Base-by-base conservation (phyloP, 1,140 invertebrate species). In the Spodoptera litura region DNA sequence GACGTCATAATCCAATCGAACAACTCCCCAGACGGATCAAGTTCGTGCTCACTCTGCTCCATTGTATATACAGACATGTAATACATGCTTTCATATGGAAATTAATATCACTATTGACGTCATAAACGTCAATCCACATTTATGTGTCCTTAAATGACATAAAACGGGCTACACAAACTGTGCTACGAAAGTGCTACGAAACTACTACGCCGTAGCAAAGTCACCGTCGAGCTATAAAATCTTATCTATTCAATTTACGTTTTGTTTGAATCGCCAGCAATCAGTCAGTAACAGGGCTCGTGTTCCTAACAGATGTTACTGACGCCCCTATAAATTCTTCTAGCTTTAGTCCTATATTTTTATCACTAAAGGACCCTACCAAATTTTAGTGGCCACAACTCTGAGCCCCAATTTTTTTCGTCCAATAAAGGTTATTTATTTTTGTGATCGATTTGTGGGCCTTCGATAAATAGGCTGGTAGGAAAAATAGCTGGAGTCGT, bases 401-500 rank as follows among this genome's bases (percentile, higher is more conserved):
- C 38, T 31, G 4, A 10, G 38, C 38, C 38, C 38, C 38, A 44
- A 8, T 44, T 20, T 44, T 49, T 64, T 64, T 64, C 13, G n/a
- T 49, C 38, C 61, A 52, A 68, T 68, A 72, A 72, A 44, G n/a
- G 31, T 56, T 44, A 56, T 35, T 72, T 58, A 38, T 38, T 58
- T 38, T 6, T 12, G n/a, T 2, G n/a, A 44, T 58, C n/a, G 35
- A 72, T 58, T 44, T 4, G 25, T 38, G 52, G 9, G 11, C 70
- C 52, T 53, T 66, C 31, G 35, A 72, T 72, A 72, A 58, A 58
- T 25, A 56, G 53, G 11, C 10, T 44, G 11, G 15, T n/a, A 44
- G n/a, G 49, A 58, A 72, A 58, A 72, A 72, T 72, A 44, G 53
- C 15, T 56, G 15, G 31, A 58, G 9, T 72, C 70, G 31, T 72